Conservation (phyloP, 2,888 invertebrate genomes). For the Sinelater perroti region DNA sequence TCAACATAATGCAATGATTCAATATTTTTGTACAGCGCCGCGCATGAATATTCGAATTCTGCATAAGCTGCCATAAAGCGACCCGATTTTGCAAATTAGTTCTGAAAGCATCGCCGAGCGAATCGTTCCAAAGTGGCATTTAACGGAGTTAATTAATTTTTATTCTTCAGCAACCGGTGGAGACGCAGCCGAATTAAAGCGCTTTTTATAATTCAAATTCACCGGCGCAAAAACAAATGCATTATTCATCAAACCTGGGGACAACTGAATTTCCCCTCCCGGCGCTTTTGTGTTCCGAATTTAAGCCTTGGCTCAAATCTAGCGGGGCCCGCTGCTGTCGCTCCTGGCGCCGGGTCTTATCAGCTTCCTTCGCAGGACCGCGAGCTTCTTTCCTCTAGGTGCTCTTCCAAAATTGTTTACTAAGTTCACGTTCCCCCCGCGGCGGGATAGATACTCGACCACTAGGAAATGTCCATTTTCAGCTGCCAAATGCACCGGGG, state of each 20-base stretch:
- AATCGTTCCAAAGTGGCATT: too few species aligned
- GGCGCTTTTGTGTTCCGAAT: conserved; percentile 9
- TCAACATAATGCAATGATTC: too few species aligned
- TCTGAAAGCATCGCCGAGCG: too few species aligned
- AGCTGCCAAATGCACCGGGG: conserved; percentile 23
- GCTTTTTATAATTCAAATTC: conserved; percentile 4
- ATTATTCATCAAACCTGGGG: conserved; percentile 11
- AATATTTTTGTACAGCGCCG: too few species aligned
- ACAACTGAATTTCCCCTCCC: conserved; percentile 1
- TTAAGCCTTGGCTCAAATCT: conserved; percentile 3
- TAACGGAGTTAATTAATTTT: too few species aligned
- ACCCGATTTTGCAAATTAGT: too few species aligned
- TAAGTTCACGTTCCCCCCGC: conserved; percentile 20
- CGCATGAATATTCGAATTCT: too few species aligned
- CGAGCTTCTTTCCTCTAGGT: neutral
- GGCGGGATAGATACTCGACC: conserved; percentile 13
- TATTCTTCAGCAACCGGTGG: too few species aligned
- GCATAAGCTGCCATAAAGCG: too few species aligned
- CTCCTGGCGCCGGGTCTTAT: neutral
- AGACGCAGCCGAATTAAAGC: too few species aligned
- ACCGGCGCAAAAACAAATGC: conserved; percentile 1
- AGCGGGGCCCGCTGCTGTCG: neutral
- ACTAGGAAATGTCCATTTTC: conserved; percentile 23
- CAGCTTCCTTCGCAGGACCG: neutral
- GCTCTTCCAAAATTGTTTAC: conserved; percentile 23